These are phyloP conservation scores for Thunnus albacares DNA, from an alignment of 2,797 vertebrate species.

Conservation along the genomic window DNA sequence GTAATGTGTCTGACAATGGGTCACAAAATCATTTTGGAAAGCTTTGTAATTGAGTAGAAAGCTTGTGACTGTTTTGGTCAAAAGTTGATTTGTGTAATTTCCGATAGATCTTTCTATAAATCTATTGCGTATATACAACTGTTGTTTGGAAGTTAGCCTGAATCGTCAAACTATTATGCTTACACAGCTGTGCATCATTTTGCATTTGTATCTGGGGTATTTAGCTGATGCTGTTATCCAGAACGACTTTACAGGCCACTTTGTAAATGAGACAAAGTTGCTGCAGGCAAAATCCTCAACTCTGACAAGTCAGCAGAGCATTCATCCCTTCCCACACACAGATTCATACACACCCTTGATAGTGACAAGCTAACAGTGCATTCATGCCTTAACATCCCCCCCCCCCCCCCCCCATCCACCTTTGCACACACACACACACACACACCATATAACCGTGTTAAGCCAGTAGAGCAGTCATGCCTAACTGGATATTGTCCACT, in stretches of 20 bases:
- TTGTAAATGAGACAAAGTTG: slow-evolving; percentile 73
- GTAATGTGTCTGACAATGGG: not conserved
- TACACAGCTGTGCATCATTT: slow-evolving; percentile 48
- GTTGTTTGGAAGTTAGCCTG: slow-evolving; percentile 28
- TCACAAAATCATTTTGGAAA: not conserved
- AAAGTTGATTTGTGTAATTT: not conserved
- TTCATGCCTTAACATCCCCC: slow-evolving; percentile 48
- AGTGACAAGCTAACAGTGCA: slow-evolving; percentile 52
- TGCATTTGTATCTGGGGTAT: slow-evolving; percentile 54
- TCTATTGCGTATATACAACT: slow-evolving; percentile 12
- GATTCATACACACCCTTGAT: slow-evolving; percentile 37
- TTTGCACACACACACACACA: slow-evolving; percentile 18
- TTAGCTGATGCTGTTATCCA: slow-evolving; percentile 69
- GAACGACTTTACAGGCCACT: slow-evolving; percentile 58
- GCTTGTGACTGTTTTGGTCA: not conserved
- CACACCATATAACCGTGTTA: slow-evolving; percentile 16
- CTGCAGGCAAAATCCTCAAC: slow-evolving; percentile 68
- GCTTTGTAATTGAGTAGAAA: not conserved
- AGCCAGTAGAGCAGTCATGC: slow-evolving; percentile 55
- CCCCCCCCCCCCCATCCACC: not conserved
- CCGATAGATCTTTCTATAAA: not conserved
- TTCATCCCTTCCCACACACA: slow-evolving; percentile 57
- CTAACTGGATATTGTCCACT: slow-evolving; percentile 53
- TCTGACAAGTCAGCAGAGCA: slow-evolving; percentile 76
- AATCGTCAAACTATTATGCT: slow-evolving; percentile 43